phyloP scores from a whole-genome alignment of 2,888 invertebrate species.

The Leptopilina drosophilae region DNA sequence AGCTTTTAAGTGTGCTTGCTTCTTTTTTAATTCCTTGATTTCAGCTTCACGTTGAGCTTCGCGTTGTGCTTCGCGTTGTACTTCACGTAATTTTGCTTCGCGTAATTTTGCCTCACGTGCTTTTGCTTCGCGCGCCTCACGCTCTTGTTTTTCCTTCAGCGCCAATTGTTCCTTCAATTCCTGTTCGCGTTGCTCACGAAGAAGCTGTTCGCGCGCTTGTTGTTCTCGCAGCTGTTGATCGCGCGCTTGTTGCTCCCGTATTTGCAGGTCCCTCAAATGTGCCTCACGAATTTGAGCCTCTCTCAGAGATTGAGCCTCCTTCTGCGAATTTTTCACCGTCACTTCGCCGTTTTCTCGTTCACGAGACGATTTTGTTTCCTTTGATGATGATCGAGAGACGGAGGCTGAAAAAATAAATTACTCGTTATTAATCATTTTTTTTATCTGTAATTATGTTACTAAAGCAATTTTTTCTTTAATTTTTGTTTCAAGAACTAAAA shows the following conservation, averaged over 20 bases:
- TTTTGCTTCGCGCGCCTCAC: slow-evolving; percentile 7
- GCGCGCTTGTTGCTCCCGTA: background rate
- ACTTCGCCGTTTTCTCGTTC: slow-evolving; percentile 15
- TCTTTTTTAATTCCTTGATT: slow-evolving; percentile 6
- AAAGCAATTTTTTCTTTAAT: too few relatives aligned
- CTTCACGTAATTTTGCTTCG: slow-evolving; percentile 9
- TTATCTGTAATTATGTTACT: too few relatives aligned
- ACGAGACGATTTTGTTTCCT: background rate
- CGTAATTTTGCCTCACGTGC: background rate
- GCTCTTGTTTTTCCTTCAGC: background rate
- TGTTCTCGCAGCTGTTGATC: background rate
- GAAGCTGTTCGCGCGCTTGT: background rate
- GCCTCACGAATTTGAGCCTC: slow-evolving; percentile 28
- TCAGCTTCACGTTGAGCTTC: slow-evolving; percentile 19
- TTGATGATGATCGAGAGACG: background rate
- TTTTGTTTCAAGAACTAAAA: too few relatives aligned
- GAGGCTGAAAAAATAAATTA: too few relatives aligned
- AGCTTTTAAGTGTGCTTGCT: slow-evolving; percentile 11
- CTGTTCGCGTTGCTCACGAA: background rate
- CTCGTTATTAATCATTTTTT: too few relatives aligned
- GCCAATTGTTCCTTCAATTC: background rate
- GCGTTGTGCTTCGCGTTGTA: slow-evolving; percentile 1
- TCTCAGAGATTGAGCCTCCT: background rate
- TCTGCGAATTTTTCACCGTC: background rate
- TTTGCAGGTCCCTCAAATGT: background rate